Conservation (phyloP, 2,888 invertebrate species). For the Tachina grossa region DNA sequence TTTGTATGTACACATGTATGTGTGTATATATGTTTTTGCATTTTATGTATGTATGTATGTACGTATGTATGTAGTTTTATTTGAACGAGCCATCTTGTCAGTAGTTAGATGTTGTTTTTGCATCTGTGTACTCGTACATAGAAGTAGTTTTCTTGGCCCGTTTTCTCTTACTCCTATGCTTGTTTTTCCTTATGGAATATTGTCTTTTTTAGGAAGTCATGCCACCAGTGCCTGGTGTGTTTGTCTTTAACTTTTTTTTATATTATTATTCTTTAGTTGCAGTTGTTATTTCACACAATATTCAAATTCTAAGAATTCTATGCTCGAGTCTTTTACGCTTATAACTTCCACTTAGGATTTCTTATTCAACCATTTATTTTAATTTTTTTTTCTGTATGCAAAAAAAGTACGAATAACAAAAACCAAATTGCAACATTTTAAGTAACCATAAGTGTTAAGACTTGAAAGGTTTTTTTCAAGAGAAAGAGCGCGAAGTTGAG, state of each 20-base stretch:
- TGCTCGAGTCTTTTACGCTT: conserved; percentile 75
- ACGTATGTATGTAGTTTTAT: conserved; percentile 24
- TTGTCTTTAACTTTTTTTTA: conserved; percentile 34
- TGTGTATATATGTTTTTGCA: background rate
- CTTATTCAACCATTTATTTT: conserved; percentile 39
- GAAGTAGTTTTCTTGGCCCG: conserved; percentile 35
- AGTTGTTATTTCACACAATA: conserved; percentile 71
- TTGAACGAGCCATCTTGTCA: conserved; percentile 63
- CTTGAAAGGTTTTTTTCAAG: conserved; percentile 62
- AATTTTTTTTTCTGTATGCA: conserved; percentile 25
- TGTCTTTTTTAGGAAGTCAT: conserved; percentile 66
- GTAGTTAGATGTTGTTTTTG: conserved; percentile 50
- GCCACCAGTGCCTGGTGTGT: conserved; percentile 58
- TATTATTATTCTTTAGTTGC: conserved; percentile 40
- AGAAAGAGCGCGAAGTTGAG: conserved; percentile 45
- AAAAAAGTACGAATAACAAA: conserved; percentile 24
- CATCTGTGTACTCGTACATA: conserved; percentile 25
- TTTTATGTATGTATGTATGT: background rate
- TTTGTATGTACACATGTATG: background rate
- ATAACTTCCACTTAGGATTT: conserved; percentile 76
- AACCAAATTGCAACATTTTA: conserved; percentile 68
- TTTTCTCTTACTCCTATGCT: conserved; percentile 28
- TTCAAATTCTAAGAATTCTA: conserved; percentile 72
- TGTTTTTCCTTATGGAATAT: conserved; percentile 52
- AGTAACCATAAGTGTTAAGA: conserved; percentile 69